Percentiles rank a stretch among this genome's conserved stretches.
phyloP scores from a whole-genome alignment of 2,113 vertebrate genomes.

The Siniperca knerii region DNA sequence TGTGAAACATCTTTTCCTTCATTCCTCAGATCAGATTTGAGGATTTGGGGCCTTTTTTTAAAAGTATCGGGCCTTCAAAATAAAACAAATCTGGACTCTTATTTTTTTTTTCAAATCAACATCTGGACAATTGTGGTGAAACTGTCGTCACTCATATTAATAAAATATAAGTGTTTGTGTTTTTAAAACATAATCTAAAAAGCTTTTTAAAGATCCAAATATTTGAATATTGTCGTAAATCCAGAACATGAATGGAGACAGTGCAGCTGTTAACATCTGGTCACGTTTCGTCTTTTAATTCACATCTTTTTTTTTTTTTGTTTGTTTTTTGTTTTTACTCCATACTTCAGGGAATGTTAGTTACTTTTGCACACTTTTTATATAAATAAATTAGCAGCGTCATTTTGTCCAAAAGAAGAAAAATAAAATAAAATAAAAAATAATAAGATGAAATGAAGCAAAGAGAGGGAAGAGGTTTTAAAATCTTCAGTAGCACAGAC shows the following conservation, averaged over 20 bases:
- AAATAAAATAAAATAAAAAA: background rate
- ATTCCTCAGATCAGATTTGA: background rate
- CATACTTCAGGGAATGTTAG: slow-evolving; percentile 87
- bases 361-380: slow-evolving; percentile 80
- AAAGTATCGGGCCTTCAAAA: background rate
- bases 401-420: slow-evolving; percentile 45
- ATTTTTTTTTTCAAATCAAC: background rate
- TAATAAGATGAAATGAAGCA: slow-evolving; percentile 12
- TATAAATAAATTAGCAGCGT: slow-evolving; percentile 84
- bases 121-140: background rate
- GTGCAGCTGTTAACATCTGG: slow-evolving; percentile 51
- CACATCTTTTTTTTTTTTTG: slow-evolving; percentile 74
- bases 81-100: background rate
- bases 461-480: background rate
- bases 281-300: slow-evolving; percentile 85
- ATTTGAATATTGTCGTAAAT: background rate
- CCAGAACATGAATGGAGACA: slow-evolving; percentile 7
- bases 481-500: slow-evolving; percentile 1
- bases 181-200: background rate
- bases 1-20: background rate
- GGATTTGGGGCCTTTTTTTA: background rate
- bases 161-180: background rate
- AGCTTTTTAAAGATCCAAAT: no score
- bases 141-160: no score
- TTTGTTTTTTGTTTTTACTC: slow-evolving; percentile 59